A percentile compares a stretch with the other conserved stretches of the same genome.
phyloP scores from a whole-genome alignment of 2,797 vertebrate genomes.

The Hoplostethus mediterraneus region DNA sequence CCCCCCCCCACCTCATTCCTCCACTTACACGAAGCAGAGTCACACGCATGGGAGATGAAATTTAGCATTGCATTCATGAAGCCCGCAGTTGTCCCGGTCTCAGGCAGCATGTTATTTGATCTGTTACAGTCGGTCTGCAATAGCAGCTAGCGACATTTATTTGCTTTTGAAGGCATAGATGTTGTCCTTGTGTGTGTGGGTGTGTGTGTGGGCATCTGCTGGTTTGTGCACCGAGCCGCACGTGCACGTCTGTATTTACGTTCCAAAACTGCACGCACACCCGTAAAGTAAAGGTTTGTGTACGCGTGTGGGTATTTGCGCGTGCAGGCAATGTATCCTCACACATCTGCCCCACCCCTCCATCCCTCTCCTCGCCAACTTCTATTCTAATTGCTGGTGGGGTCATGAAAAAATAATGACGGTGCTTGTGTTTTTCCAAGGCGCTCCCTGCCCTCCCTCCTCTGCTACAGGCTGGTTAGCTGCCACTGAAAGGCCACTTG shows the following conservation, averaged over 20 bases:
- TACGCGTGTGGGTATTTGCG: neutral
- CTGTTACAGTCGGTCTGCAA: neutral
- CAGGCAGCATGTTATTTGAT: slow-evolving; percentile 12
- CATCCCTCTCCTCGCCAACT: neutral
- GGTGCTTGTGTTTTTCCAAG: slow-evolving; percentile 12
- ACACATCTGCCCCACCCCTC: neutral
- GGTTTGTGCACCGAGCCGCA: too few species aligned
- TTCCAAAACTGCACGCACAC: too few species aligned
- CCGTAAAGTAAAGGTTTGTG: too few species aligned
- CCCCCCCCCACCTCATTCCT: neutral
- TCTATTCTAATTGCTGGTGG: slow-evolving; percentile 13
- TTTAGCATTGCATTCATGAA: slow-evolving; percentile 32
- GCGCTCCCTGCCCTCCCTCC: neutral
- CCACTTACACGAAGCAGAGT: neutral
- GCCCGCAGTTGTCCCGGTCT: slow-evolving; percentile 9
- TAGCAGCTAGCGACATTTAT: neutral
- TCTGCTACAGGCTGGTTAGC: neutral
- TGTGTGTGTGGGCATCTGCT: too few species aligned
- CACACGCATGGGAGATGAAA: slow-evolving; percentile 19
- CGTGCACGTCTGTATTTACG: too few species aligned
- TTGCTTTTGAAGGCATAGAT: too few species aligned
- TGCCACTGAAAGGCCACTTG: slow-evolving; percentile 35
- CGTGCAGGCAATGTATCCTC: neutral
- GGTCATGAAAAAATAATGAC: slow-evolving; percentile 26
- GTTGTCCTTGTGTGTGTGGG: too few species aligned